A percentile compares a stretch with the other conserved stretches of the same genome.
phyloP scores from a whole-genome alignment of 1,140 invertebrate genomes.

The Drosophila ironensis region DNA sequence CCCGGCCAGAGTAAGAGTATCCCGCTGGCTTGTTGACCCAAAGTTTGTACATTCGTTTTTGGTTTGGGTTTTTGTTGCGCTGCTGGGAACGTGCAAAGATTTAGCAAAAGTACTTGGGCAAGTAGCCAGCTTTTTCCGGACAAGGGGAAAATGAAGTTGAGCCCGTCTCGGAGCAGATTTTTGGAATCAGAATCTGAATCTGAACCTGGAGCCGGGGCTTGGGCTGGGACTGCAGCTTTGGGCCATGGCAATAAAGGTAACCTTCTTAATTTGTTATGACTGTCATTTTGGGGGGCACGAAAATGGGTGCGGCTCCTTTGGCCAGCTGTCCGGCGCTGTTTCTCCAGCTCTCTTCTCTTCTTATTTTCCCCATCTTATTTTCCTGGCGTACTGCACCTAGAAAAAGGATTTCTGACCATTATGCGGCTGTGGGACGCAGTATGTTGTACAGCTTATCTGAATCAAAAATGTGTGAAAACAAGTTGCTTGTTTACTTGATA shows the following conservation, averaged over 20 bases:
- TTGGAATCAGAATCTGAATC: not conserved
- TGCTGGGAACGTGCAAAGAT: conserved; percentile 44
- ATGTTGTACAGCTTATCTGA: not conserved
- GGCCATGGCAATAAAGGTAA: conserved; percentile 70
- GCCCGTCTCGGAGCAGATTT: conserved; percentile 7
- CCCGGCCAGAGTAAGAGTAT: too few relatives aligned
- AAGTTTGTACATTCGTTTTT: conserved; percentile 9
- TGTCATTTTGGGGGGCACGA: conserved; percentile 62
- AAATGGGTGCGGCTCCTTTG: conserved; percentile 44
- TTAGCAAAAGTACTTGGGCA: conserved; percentile 56
- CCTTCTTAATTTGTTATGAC: conserved; percentile 78
- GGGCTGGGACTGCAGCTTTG: conserved; percentile 5
- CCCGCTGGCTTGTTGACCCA: not conserved
- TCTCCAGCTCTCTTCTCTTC: too few relatives aligned
- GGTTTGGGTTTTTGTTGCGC: conserved; percentile 18
- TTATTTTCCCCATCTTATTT: not conserved
- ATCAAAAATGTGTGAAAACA: not conserved
- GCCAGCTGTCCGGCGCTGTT: conserved; percentile 18
- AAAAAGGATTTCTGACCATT: not conserved
- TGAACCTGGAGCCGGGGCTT: not conserved
- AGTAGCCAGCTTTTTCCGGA: conserved; percentile 26
- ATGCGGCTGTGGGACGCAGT: not conserved
- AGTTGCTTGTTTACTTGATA: not conserved
- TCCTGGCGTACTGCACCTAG: not conserved
- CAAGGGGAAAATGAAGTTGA: not conserved